Base-by-base conservation (phyloP, 2,888 invertebrate genomes). In the Galerucella calmariensis region DNA sequence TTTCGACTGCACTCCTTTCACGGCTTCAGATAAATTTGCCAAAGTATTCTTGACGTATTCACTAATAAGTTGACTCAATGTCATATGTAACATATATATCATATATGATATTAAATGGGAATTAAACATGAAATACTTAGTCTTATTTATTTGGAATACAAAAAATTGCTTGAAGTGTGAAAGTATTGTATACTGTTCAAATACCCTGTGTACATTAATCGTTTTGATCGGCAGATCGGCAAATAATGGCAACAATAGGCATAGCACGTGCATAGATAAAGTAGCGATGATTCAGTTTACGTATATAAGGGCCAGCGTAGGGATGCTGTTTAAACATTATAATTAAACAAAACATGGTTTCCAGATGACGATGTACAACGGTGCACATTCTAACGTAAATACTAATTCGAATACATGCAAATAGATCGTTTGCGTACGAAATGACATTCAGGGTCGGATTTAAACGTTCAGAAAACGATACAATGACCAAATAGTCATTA, bases 361-460 rank as follows among this genome's bases (percentile, higher is more conserved):
- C 82, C 82, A 82, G 82, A 82, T 82, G 82, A 82, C 81, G 81
- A 79, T 75, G 77, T 79, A 82, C 81, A 82, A 74, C 79, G 78
- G 79, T 81, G 78, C 79, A 80, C 80, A 80, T 79, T 82, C 82
- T 82, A 82, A 82, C 80, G 82, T 82, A 82, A 82, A 82, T 82
- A 82, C 80, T 75, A 79, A 77, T 58, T 77, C 71, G 76, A 78
- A 81, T 78, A 81, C 80, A 81, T 80, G 81, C 80, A 82, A 81
- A 81, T 82, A 79, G 80, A 79, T 79, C 80, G 80, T 81, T 81
- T 81, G 79, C 73, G 77, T 78, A 78, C 62, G 70, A 58, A 56
- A 44, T 14, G 66, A n/a, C 48, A 53, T 16, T 51, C 48, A 69
- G 69, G 20, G n/a, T 12, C 41, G 46, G 53, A 9, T 48, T 48